Percentiles rank a stretch among this genome's conserved stretches.
Evolutionary conservation across 2,113 vertebrate genomes (phyloP).

Genomic region (Mormoops blainvillei): DNA sequence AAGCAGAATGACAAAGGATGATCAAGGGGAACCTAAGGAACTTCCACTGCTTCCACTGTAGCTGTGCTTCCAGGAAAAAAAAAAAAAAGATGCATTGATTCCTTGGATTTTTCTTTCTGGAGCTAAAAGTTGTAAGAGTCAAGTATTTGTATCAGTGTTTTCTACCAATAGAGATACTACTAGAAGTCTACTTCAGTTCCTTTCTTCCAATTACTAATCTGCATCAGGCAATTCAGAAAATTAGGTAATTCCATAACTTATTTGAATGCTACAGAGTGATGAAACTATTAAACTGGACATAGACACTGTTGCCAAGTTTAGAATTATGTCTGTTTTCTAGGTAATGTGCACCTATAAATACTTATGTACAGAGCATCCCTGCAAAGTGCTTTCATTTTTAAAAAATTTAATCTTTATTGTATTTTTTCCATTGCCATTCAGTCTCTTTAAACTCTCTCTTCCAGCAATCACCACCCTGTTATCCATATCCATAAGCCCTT

Average conservation of each 20-base stretch:
- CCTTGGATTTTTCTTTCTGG: neutral
- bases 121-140: neutral
- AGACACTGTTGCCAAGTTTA: too few species aligned
- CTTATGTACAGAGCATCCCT: neutral
- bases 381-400: neutral
- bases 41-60: fast-evolving
- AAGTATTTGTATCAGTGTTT: neutral
- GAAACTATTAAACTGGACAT: neutral
- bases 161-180: neutral
- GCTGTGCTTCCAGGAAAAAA: neutral
- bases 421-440: too few species aligned
- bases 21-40: neutral
- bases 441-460: too few species aligned
- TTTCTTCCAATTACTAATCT: neutral
- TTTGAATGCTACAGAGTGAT: neutral
- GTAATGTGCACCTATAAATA: neutral
- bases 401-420: too few species aligned
- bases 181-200: neutral
- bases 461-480: too few species aligned
- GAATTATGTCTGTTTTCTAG: neutral
- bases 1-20: neutral
- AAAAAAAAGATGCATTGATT: neutral
- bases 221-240: neutral
- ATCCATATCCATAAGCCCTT: too few species aligned
- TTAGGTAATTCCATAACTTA: neutral